Evolutionary conservation across 2,113 vertebrate genomes (phyloP).

Genomic region (Tor tambroides): DNA sequence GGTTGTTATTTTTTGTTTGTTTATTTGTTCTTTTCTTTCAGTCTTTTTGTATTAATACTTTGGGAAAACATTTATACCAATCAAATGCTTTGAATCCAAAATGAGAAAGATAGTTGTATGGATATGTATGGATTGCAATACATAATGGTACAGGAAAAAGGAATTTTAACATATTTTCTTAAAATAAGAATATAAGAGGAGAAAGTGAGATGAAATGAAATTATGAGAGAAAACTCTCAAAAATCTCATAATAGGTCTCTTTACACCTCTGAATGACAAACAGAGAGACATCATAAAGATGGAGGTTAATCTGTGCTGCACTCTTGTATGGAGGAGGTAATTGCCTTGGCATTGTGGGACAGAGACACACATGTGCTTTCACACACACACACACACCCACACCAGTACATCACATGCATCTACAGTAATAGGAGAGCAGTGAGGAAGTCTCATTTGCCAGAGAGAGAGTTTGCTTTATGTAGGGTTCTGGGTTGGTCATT

Average conservation of each 20-base stretch:
- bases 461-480: not conserved
- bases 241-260: too few relatives aligned
- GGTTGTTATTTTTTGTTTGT: not conserved
- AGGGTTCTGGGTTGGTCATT: not conserved
- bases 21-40: not conserved
- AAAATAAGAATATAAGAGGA: constrained; percentile 16
- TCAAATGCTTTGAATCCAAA: too few relatives aligned
- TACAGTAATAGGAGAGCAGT: not conserved
- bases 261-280: constrained; percentile 19
- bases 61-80: not conserved
- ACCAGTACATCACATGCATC: not conserved
- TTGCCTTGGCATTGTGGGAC: constrained; percentile 72
- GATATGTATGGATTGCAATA: not conserved
- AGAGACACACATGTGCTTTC: constrained; percentile 25
- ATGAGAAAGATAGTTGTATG: not conserved
- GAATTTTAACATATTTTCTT: not conserved
- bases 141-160: not conserved
- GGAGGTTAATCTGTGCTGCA: constrained; percentile 74
- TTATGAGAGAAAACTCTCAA: constrained; percentile 8
- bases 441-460: not conserved
- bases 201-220: constrained; percentile 19
- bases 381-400: not conserved
- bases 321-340: constrained; percentile 71
- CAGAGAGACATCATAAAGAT: constrained; percentile 62
- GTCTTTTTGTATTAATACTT: not conserved